phyloP scores from a whole-genome alignment of 1,140 invertebrate species.

The Nasonia longicornis region DNA sequence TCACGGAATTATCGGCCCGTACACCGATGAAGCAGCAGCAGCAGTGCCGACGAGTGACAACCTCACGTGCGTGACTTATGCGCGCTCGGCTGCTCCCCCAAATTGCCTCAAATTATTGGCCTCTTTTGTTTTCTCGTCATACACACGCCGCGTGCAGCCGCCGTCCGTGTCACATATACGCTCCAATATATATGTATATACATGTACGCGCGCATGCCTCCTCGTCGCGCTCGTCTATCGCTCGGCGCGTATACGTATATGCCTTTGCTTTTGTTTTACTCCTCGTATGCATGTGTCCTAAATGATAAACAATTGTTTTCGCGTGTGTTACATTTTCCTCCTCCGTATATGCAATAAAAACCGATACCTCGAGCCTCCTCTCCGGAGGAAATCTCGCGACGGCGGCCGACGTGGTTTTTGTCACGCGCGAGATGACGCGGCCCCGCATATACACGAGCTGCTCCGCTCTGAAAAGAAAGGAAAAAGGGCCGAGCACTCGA shows the following conservation, averaged over 20 bases:
- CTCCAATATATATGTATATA: constrained; percentile 5
- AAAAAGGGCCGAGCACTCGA: not conserved
- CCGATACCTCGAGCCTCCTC: not conserved
- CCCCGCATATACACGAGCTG: not conserved
- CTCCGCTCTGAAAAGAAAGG: not conserved
- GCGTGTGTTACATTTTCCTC: too few relatives aligned
- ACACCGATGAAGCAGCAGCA: not conserved
- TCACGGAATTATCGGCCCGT: not conserved
- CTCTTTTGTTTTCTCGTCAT: constrained; percentile 69
- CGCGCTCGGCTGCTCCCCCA: constrained; percentile 60
- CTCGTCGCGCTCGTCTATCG: not conserved
- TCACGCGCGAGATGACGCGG: not conserved
- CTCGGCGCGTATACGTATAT: not conserved
- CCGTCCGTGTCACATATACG: constrained; percentile 63
- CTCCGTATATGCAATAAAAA: not conserved
- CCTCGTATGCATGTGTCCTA: too few relatives aligned
- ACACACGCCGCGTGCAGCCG: constrained; percentile 55
- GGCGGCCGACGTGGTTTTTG: not conserved
- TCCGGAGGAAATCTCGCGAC: too few relatives aligned
- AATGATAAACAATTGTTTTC: too few relatives aligned
- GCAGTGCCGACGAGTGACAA: constrained; percentile 3
- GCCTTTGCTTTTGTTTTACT: not conserved
- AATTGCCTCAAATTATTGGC: constrained; percentile 70
- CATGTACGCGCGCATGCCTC: constrained; percentile 27
- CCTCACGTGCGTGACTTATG: constrained; percentile 53